These are phyloP conservation scores for Meloe dianella DNA, from an alignment of 2,888 invertebrate genomes.

Conservation along the genomic window DNA sequence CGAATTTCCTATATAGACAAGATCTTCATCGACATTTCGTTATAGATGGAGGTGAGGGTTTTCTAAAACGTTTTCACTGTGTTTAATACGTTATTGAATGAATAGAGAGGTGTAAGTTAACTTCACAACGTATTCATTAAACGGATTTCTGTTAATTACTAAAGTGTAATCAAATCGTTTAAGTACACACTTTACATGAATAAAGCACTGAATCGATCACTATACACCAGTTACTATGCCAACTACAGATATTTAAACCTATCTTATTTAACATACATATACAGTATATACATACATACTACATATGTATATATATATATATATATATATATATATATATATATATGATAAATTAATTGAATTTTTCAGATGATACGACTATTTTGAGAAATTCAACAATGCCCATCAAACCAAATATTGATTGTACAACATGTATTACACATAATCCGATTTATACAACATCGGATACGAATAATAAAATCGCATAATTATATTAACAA, in stretches of 20 bases:
- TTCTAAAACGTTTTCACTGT: conserved; percentile 27
- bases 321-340: neutral
- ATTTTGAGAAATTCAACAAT: conserved; percentile 42
- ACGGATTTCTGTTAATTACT: conserved; percentile 55
- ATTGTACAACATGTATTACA: conserved; percentile 48
- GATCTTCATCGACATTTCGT: conserved; percentile 55
- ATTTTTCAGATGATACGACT: conserved; percentile 45
- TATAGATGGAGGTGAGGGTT: conserved; percentile 46
- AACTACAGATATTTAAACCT: conserved; percentile 33
- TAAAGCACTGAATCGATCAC: conserved; percentile 43
- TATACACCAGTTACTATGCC: conserved; percentile 37
- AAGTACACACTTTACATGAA: conserved; percentile 53
- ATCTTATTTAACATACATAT: neutral
- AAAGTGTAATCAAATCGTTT: conserved; percentile 57
- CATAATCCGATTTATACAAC: conserved; percentile 38
- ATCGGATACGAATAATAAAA: conserved; percentile 40
- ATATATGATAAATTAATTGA: conserved; percentile 6
- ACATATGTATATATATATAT: neutral
- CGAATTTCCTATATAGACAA: conserved; percentile 54
- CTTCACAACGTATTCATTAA: conserved; percentile 52
- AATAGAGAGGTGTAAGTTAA: conserved; percentile 51
- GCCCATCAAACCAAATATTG: conserved; percentile 46
- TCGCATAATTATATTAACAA: conserved; percentile 37
- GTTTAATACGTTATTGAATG: conserved; percentile 35
- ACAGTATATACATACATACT: no score